A percentile compares a stretch with the other conserved stretches of the same genome.
Evolutionary conservation across 2,113 vertebrate species (phyloP).

Genomic region (Ailuropoda melanoleuca): DNA sequence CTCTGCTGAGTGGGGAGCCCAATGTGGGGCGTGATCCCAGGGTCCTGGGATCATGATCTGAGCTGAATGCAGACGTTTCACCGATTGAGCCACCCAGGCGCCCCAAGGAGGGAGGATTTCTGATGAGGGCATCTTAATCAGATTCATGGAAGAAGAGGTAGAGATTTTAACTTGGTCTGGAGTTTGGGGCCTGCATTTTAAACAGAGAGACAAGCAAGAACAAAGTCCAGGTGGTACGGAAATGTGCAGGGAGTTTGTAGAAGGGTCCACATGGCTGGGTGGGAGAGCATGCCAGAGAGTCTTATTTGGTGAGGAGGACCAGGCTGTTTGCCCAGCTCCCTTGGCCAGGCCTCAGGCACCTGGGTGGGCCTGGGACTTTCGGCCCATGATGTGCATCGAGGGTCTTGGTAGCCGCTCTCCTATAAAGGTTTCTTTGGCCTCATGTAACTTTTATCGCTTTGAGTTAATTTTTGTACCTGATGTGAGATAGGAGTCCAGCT

Average conservation of each 20-base stretch:
- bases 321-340: background rate
- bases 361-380: background rate
- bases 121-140: background rate
- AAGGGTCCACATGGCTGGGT: background rate
- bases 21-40: background rate
- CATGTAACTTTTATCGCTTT: background rate
- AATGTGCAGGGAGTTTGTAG: background rate
- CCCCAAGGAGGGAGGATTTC: background rate
- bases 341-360: background rate
- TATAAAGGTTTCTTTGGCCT: background rate
- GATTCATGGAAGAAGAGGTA: background rate
- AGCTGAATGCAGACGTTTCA: background rate
- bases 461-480: background rate
- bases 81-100: background rate
- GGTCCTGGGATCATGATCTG: background rate
- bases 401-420: background rate
- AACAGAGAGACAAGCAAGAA: background rate
- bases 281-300: background rate
- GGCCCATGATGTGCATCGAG: accelerated
- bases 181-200: background rate
- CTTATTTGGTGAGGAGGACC: background rate
- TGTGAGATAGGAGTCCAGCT: background rate
- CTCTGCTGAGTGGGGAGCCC: background rate
- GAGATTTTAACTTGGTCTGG: background rate
- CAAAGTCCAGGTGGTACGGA: background rate